Evolutionary conservation across 2,888 invertebrate genomes (phyloP), one percentile per base, ranked within the genome.

Genomic region (Andrena minutula): DNA sequence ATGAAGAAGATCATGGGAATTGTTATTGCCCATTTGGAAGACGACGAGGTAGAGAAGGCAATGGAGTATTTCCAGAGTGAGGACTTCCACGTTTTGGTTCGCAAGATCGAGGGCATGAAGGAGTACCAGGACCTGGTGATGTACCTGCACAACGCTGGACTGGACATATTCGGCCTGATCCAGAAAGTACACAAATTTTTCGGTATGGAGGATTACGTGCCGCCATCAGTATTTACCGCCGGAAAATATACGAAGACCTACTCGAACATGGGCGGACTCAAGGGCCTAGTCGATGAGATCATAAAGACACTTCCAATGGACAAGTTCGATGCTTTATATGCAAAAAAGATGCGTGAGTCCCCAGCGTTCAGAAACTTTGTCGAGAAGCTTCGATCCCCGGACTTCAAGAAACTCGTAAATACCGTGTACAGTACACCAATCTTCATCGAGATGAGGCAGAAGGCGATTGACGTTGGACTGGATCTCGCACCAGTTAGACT

Each of bases 11-110:
- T 93, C 2, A 0, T 71, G 0, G 8, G 60, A 0, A 80, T 93
- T 8, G 69, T 92, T 16, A 47, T 75, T 0, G 78, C 85, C 0
- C 93, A 92, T 74, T 0, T 91, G 47, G 74, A 83, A 0, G 93
- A 93, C 63, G 65, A 73, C 0, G 86, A 93, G 79, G 90, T 94
- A 3, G 90, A 91, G 32, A 80, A 78, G 0, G 89, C 89, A 0
- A 0, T 92, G 0, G 23, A 74, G 5, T 93, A 90, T 70, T 58
- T 92, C 1, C 49, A 86, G 23, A 85, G 89, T 30, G 5, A 61
- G 0, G 86, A 86, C 0, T 92, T 92, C 84, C 86, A 84, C 4
- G 12, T 72, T 0, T 60, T 92, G 41, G 78, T 92, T 0, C 58
- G 76, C 5, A 71, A 68, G 4, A 79, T 91, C 8, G 92, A 92